These are phyloP conservation scores for Caenorhabditis zanzibari DNA, from an alignment of 2,888 invertebrate genomes.

Conservation along the genomic window DNA sequence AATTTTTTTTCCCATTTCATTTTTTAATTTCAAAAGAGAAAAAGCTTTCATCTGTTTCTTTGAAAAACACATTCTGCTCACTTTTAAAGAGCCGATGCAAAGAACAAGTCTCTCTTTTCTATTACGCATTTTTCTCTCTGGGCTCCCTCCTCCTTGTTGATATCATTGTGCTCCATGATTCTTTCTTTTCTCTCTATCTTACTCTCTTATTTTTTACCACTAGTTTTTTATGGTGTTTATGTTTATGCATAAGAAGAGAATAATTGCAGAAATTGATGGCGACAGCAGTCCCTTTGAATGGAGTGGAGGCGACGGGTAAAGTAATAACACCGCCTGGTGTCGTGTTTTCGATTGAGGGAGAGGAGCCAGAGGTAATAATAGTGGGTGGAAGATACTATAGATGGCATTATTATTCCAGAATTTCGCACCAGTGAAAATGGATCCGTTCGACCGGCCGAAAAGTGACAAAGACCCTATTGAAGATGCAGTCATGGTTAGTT, in stretches of 20 bases:
- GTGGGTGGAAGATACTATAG: neutral
- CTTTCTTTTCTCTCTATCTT: slow-evolving; percentile 29
- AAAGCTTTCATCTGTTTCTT: neutral
- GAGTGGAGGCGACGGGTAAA: slow-evolving; percentile 13
- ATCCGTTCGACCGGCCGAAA: slow-evolving; percentile 59
- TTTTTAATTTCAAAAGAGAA: neutral
- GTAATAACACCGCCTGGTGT: slow-evolving; percentile 25
- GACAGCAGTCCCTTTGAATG: slow-evolving; percentile 25
- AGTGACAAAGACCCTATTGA: slow-evolving; percentile 30
- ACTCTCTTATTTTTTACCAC: neutral
- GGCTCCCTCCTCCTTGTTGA: slow-evolving; percentile 28
- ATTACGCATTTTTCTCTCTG: slow-evolving; percentile 34
- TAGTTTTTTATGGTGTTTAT: slow-evolving; percentile 15
- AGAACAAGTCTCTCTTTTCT: slow-evolving; percentile 34
- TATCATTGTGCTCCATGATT: slow-evolving; percentile 28
- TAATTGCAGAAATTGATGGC: slow-evolving; percentile 46
- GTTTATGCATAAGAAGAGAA: slow-evolving; percentile 10
- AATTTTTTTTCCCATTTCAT: neutral
- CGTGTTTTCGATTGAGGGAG: slow-evolving; percentile 28
- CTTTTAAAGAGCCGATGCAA: slow-evolving; percentile 43
- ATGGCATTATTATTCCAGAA: slow-evolving; percentile 5
- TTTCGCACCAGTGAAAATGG: slow-evolving; percentile 4
- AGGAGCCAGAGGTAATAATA: slow-evolving; percentile 23
- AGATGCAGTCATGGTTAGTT: slow-evolving; percentile 48
- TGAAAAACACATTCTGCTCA: slow-evolving; percentile 26